A percentile compares a stretch with the other conserved stretches of the same genome.
Conservation (phyloP, 2,888 invertebrate genomes). For the Zygothrica quintamaculata region DNA sequence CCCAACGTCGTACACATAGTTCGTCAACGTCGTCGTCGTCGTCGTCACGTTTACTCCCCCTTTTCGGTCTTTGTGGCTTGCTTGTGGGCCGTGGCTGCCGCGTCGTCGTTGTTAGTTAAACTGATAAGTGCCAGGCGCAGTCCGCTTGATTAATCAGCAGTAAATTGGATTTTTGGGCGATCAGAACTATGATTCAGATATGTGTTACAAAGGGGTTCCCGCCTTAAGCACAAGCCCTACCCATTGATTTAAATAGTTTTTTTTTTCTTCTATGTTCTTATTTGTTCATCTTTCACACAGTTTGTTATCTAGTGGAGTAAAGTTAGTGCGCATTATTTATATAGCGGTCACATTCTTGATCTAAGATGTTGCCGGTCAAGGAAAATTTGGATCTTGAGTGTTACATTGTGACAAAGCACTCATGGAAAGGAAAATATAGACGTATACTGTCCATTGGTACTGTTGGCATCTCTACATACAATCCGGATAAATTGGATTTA, state of each 20-base stretch:
- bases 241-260: background rate
- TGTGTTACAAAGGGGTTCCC: slow-evolving; percentile 6
- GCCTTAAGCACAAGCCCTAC: background rate
- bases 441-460: slow-evolving; percentile 98
- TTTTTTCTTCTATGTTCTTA: background rate
- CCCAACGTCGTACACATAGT: slow-evolving; percentile 21
- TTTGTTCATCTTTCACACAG: slow-evolving; percentile 28
- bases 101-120: slow-evolving; percentile 29
- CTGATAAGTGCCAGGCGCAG: slow-evolving; percentile 57
- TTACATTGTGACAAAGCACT: slow-evolving; percentile 98
- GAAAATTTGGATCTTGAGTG: slow-evolving; percentile 98
- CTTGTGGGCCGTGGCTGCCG: slow-evolving; percentile 41
- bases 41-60: slow-evolving; percentile 72
- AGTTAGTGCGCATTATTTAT: slow-evolving; percentile 35
- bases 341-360: slow-evolving; percentile 10
- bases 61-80: slow-evolving; percentile 67
- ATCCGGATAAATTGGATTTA: slow-evolving; percentile 93
- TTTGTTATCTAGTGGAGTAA: slow-evolving; percentile 50
- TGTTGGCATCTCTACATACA: slow-evolving; percentile 98
- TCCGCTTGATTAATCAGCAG: slow-evolving; percentile 62
- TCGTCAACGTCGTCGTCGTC: slow-evolving; percentile 24
- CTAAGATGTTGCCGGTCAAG: slow-evolving; percentile 85
- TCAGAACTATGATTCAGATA: slow-evolving; percentile 12
- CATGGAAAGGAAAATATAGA: slow-evolving; percentile 99
- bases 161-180: slow-evolving; percentile 33